Percentiles rank a stretch among this genome's conserved stretches.
These are phyloP conservation scores for Dascyllus trimaculatus DNA, from an alignment of 2,113 vertebrate species.

Conservation along the genomic window DNA sequence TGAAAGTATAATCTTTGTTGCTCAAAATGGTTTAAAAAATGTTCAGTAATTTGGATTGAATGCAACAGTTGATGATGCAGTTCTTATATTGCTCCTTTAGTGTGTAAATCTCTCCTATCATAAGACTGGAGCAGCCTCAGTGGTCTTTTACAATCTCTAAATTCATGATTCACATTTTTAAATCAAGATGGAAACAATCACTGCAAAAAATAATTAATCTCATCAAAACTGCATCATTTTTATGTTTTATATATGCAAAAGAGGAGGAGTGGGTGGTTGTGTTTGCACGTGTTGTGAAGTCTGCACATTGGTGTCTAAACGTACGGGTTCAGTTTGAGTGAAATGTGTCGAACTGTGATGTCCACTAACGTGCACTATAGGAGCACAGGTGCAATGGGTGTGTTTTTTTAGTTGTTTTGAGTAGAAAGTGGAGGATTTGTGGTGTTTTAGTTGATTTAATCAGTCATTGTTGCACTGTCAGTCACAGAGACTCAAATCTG, in stretches of 20 bases:
- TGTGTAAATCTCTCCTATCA: background rate
- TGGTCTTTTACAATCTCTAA: constrained; percentile 18
- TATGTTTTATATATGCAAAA: constrained; percentile 64
- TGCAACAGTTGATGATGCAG: background rate
- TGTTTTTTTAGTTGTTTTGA: background rate
- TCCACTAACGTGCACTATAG: constrained; percentile 30
- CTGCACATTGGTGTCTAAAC: constrained; percentile 58
- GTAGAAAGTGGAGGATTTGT: constrained; percentile 1
- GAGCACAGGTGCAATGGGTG: constrained; percentile 63
- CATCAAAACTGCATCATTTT: constrained; percentile 5
- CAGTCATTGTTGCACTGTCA: constrained; percentile 1
- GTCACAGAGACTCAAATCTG: constrained; percentile 31
- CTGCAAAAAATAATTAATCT: constrained; percentile 16
- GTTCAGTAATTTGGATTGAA: background rate
- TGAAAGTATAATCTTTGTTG: background rate
- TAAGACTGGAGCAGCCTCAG: constrained; percentile 29
- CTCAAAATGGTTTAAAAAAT: background rate
- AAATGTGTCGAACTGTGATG: constrained; percentile 17
- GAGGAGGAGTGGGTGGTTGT: background rate
- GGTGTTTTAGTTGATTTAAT: background rate
- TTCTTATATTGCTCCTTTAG: background rate
- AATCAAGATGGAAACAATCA: background rate
- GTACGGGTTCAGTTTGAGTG: constrained; percentile 13
- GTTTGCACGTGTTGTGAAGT: constrained; percentile 49
- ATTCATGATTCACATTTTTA: background rate